Conservation (phyloP, 2,113 vertebrate species). For the Neoarius graeffei region DNA sequence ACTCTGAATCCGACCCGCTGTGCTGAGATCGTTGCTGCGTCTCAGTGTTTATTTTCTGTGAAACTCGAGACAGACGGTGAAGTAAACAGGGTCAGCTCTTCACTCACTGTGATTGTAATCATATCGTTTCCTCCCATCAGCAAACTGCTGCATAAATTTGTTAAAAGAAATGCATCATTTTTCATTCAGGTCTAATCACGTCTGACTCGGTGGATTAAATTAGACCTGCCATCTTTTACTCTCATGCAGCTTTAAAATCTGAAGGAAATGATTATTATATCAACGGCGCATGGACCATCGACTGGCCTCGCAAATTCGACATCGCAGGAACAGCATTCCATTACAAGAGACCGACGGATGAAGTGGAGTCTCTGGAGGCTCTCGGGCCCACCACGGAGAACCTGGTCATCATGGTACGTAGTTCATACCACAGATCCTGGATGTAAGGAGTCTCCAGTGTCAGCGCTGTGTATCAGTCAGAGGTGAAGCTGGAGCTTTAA, state of each 20-base stretch:
- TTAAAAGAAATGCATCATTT: neutral
- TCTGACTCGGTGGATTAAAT: neutral
- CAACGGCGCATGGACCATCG: conserved; percentile 98
- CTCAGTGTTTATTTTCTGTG: neutral
- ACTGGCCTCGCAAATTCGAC: conserved; percentile 98
- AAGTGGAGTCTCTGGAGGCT: conserved; percentile 92
- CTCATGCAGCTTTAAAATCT: conserved; percentile 85
- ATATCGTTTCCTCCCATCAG: neutral
- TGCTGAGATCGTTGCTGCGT: neutral
- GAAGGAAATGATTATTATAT: conserved; percentile 95
- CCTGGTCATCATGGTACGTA: conserved; percentile 92
- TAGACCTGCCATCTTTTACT: conserved; percentile 29
- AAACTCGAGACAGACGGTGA: neutral
- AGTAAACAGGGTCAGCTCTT: neutral
- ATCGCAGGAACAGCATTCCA: conserved; percentile 93
- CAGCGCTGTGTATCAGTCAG: too few relatives aligned
- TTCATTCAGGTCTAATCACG: neutral
- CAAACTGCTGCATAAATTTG: neutral
- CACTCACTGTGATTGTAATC: neutral
- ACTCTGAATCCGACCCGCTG: neutral
- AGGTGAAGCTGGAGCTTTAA: too few relatives aligned
- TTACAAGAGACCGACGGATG: conserved; percentile 92
- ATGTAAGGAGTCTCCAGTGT: too few relatives aligned
- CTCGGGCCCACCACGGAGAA: conserved; percentile 91
- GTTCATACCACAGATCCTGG: too few relatives aligned